These are phyloP conservation scores for Drosophila pectinifera DNA, from an alignment of 1,140 invertebrate genomes.

Conservation along the genomic window DNA sequence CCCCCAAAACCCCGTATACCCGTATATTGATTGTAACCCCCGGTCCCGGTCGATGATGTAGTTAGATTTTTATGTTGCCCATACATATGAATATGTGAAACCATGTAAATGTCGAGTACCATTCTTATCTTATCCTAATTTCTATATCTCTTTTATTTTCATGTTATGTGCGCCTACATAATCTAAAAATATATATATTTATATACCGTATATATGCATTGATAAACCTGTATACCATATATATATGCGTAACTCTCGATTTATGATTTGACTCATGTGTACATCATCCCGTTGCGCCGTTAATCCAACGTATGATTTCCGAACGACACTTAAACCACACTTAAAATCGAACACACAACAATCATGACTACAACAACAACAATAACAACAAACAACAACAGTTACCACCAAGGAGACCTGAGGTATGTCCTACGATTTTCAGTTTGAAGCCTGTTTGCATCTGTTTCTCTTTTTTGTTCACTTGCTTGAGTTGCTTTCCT, in stretches of 20 bases:
- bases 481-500: constrained; percentile 36
- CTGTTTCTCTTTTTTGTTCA: constrained; percentile 20
- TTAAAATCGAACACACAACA: constrained; percentile 49
- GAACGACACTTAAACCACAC: constrained; percentile 35
- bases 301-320: constrained; percentile 70
- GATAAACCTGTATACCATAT: constrained; percentile 42
- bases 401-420: constrained; percentile 93
- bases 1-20: constrained; percentile 1
- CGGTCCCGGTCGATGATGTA: constrained; percentile 9
- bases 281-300: constrained; percentile 65
- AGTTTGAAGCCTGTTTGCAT: constrained; percentile 56
- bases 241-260: constrained; percentile 45
- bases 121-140: constrained; percentile 60
- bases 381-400: constrained; percentile 85
- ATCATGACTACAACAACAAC: constrained; percentile 40
- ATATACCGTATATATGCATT: constrained; percentile 40
- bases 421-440: constrained; percentile 88
- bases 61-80: constrained; percentile 18
- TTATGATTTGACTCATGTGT: constrained; percentile 78
- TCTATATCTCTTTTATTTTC: constrained; percentile 79
- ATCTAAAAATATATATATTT: constrained; percentile 39
- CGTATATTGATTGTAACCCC: constrained; percentile 15
- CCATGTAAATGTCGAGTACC: constrained; percentile 45
- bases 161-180: constrained; percentile 76
- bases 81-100: constrained; percentile 5